These are phyloP conservation scores for Hirudo medicinalis DNA, from an alignment of 1,140 invertebrate genomes.

Conservation along the genomic window DNA sequence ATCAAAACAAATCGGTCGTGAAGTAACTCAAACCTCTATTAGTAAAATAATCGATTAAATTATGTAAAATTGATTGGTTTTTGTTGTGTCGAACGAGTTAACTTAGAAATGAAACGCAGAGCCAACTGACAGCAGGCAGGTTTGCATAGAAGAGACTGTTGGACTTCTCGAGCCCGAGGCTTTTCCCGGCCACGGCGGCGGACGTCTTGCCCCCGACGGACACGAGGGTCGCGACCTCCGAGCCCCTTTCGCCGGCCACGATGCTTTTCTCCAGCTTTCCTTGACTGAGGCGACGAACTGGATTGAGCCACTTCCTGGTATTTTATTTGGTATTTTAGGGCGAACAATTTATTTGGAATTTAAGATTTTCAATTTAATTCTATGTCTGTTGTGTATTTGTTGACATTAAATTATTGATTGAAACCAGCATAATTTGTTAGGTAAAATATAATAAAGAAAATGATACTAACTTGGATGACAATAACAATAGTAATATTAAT, in stretches of 20 bases:
- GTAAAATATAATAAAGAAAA: not conserved
- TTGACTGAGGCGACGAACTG: conserved; percentile 73
- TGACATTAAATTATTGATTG: too few relatives aligned
- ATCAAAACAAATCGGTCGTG: too few relatives aligned
- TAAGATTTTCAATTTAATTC: too few relatives aligned
- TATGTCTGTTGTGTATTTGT: not conserved
- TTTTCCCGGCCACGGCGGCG: not conserved
- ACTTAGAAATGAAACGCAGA: not conserved
- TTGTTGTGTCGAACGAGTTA: not conserved
- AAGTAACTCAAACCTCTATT: too few relatives aligned
- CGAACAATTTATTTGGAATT: not conserved
- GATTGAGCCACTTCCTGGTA: conserved; percentile 72
- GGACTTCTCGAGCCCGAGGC: not conserved
- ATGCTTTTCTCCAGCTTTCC: conserved; percentile 63
- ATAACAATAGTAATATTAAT: too few relatives aligned
- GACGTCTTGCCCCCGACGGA: not conserved
- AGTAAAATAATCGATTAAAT: too few relatives aligned
- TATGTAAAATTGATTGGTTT: too few relatives aligned
- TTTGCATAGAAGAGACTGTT: conserved; percentile 12
- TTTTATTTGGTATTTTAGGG: not conserved
- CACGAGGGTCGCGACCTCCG: not conserved
- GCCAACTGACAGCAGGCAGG: not conserved
- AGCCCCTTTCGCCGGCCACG: not conserved
- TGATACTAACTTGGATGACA: too few relatives aligned
- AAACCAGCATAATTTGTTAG: too few relatives aligned